phyloP scores from a whole-genome alignment of 1,140 invertebrate genomes.

The Ceratitis capitata region DNA sequence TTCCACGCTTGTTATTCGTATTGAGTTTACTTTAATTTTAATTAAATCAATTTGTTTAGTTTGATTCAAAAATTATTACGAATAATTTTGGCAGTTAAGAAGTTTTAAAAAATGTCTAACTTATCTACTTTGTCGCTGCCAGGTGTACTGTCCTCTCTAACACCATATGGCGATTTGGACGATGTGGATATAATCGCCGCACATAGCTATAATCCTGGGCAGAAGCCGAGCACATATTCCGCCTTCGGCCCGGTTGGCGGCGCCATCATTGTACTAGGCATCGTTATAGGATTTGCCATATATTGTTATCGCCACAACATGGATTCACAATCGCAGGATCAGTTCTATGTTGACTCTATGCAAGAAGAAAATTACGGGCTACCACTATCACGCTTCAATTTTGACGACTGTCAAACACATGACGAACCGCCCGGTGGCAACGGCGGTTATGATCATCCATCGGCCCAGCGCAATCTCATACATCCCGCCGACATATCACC shows the following conservation, averaged over 20 bases:
- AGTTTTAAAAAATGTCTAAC: no score
- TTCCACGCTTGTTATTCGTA: no score
- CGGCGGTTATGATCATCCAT: constrained; percentile 58
- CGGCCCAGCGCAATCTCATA: constrained; percentile 59
- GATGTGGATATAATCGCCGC: constrained; percentile 68
- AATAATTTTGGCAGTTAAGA: no score
- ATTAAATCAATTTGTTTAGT: not conserved
- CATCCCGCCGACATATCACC: constrained; percentile 79
- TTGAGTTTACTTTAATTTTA: no score
- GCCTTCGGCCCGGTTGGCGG: constrained; percentile 73
- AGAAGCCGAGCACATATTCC: constrained; percentile 69
- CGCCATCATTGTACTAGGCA: constrained; percentile 70
- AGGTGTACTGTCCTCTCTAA: constrained; percentile 74
- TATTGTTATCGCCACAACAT: constrained; percentile 74
- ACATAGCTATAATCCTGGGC: constrained; percentile 61
- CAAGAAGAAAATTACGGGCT: constrained; percentile 66
- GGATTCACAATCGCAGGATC: constrained; percentile 67
- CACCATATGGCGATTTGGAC: constrained; percentile 82
- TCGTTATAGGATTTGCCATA: constrained; percentile 72
- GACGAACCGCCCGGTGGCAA: constrained; percentile 56
- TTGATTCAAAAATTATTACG: no score
- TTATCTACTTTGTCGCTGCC: not conserved
- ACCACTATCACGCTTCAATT: constrained; percentile 62
- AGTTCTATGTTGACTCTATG: constrained; percentile 67
- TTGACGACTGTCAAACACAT: constrained; percentile 60